Conservation (phyloP, 2,797 vertebrate genomes). For the Sciaenops ocellatus region DNA sequence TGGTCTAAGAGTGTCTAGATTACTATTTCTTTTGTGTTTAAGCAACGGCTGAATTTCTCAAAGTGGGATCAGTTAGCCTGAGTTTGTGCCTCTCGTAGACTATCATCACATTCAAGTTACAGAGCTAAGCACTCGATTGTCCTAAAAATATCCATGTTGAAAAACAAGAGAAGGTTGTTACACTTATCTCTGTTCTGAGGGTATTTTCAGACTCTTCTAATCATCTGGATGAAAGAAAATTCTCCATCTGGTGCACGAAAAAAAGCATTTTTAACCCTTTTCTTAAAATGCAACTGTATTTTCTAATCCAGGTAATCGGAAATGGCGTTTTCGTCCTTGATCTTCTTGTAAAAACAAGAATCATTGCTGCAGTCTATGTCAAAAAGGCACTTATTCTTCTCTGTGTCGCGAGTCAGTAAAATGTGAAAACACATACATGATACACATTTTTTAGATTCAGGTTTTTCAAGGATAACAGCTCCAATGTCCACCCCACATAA, state of each 20-base stretch:
- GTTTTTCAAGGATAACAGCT: neutral
- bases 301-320: neutral
- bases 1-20: slow-evolving; percentile 12
- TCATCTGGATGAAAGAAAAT: neutral
- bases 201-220: slow-evolving; percentile 16
- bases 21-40: neutral
- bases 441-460: neutral
- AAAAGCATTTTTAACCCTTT: neutral
- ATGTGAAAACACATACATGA: neutral
- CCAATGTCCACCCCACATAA: neutral
- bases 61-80: slow-evolving; percentile 15
- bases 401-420: neutral
- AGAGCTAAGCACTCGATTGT: neutral
- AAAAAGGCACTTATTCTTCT: neutral
- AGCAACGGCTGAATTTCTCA: neutral
- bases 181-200: neutral
- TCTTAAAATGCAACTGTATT: neutral
- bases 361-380: neutral
- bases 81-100: neutral
- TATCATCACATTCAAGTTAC: neutral
- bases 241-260: neutral
- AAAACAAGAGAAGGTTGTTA: neutral
- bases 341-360: neutral
- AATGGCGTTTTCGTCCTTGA: neutral
- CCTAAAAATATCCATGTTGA: neutral